These are phyloP conservation scores for Amazona guildingii DNA, from an alignment of 2,113 vertebrate species.

Conservation along the genomic window DNA sequence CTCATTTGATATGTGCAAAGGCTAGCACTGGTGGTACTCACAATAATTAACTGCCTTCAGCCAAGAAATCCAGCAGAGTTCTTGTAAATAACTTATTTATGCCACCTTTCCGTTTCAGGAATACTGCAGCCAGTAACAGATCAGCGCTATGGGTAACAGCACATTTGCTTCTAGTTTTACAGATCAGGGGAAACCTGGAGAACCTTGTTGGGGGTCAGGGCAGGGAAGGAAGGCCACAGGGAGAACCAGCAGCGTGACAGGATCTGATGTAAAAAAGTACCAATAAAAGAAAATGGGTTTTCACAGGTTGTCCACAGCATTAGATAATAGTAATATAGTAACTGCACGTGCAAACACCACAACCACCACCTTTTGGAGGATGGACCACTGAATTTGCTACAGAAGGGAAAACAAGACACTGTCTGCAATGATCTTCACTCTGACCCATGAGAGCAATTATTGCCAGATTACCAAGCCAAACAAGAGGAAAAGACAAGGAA, in stretches of 20 bases:
- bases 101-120: neutral
- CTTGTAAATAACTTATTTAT: constrained; percentile 23
- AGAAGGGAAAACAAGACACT: neutral
- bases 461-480: constrained; percentile 26
- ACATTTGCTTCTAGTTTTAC: neutral
- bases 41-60: neutral
- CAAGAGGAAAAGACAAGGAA: constrained; percentile 2
- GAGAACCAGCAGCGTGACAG: neutral
- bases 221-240: neutral
- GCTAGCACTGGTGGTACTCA: neutral
- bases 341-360: neutral
- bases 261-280: neutral
- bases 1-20: neutral
- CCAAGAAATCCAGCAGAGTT: neutral
- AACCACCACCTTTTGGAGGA: neutral
- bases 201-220: neutral
- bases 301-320: neutral
- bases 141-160: neutral
- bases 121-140: neutral
- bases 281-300: neutral
- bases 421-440: neutral
- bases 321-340: neutral
- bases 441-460: constrained; percentile 7
- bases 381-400: neutral
- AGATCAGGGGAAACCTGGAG: neutral